Percentiles rank a stretch among this genome's conserved stretches.
phyloP scores from a whole-genome alignment of 2,888 invertebrate species.

The Chaitophorus viminalis region DNA sequence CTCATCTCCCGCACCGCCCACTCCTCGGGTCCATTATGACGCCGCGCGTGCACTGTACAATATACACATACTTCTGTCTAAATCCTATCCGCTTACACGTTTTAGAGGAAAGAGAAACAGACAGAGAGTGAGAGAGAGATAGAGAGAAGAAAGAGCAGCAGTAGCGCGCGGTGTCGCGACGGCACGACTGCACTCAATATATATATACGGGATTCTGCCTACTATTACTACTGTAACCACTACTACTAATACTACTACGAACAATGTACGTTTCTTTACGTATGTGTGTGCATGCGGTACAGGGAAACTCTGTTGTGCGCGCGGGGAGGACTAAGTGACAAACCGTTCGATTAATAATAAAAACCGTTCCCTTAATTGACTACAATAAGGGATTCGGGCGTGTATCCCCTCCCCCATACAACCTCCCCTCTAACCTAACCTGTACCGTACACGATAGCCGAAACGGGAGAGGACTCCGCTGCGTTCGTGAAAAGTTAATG shows the following conservation, averaged over 20 bases:
- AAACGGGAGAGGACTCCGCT: neutral
- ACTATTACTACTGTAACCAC: neutral
- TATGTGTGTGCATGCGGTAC: neutral
- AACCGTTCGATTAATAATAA: conserved; percentile 62
- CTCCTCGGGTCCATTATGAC: conserved; percentile 53
- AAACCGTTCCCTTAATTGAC: conserved; percentile 59
- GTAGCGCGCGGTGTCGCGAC: neutral
- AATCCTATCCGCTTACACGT: conserved; percentile 61
- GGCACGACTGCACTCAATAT: neutral
- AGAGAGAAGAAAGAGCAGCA: conserved; percentile 23
- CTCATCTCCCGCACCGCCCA: conserved; percentile 50
- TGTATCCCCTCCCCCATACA: no score
- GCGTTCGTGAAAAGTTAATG: conserved; percentile 56
- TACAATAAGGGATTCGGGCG: conserved; percentile 51
- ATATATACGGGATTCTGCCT: no score
- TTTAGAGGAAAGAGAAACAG: conserved; percentile 18
- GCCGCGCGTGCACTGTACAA: conserved; percentile 3
- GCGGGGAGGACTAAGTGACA: conserved; percentile 55
- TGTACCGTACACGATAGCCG: neutral
- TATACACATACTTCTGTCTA: conserved; percentile 41
- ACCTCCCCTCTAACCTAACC: no score
- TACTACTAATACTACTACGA: neutral
- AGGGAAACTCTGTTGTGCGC: neutral
- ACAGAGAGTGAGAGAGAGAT: conserved; percentile 16
- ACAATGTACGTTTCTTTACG: no score